Evolutionary conservation across 2,888 invertebrate species (phyloP).

Genomic region (Tenthredo livida): DNA sequence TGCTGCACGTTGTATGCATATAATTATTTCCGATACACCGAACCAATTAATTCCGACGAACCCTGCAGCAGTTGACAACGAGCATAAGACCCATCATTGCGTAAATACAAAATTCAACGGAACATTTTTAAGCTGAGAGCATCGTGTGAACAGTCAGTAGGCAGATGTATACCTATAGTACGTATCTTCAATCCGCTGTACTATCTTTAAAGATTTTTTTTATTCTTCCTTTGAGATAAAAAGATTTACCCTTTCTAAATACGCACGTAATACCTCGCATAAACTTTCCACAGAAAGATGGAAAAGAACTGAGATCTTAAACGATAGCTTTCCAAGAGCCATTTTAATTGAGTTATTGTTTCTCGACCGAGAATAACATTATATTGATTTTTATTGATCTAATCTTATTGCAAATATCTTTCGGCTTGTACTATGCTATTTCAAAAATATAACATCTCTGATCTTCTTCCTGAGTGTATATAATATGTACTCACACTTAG

Average conservation of each 20-base stretch:
- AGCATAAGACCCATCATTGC: not conserved
- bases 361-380: not conserved
- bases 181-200: not conserved
- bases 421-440: not conserved
- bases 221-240: slow-evolving; percentile 53
- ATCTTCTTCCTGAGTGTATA: not conserved
- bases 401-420: not conserved
- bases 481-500: not conserved
- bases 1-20: not conserved
- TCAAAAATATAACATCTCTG: not conserved
- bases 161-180: not conserved
- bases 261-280: not conserved
- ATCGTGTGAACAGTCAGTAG: not conserved
- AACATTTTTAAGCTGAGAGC: not conserved
- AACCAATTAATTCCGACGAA: not conserved
- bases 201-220: slow-evolving; percentile 25
- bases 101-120: not conserved
- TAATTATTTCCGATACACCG: not conserved
- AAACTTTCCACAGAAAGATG: slow-evolving; percentile 55
- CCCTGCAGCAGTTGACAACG: not conserved
- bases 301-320: slow-evolving; percentile 41
- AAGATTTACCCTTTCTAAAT: slow-evolving; percentile 47
- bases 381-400: slow-evolving; percentile 7
- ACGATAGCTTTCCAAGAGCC: not conserved
- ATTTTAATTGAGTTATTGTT: not conserved